Base-by-base conservation (phyloP, 2,888 invertebrate species). In the Stenchaetothrips biformis region DNA sequence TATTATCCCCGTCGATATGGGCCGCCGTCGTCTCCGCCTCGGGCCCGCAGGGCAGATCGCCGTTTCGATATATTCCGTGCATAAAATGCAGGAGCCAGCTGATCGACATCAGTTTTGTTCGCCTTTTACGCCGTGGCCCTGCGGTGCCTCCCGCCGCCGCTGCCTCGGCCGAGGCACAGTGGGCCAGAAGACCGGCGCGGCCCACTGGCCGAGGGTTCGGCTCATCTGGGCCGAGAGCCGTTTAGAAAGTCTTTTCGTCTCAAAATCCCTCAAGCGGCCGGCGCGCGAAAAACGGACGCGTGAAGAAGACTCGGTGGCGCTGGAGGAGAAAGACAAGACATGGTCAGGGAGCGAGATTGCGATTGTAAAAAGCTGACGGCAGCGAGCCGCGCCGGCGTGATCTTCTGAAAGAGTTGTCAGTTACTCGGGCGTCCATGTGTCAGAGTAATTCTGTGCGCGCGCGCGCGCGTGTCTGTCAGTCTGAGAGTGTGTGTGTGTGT, bases 101-200 rank as follows among this genome's bases (percentile, higher is more conserved):
- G 67, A 74, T 74, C 67, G 67, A 74, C 67, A 74, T 74, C 67
- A 74, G 67, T 74, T 74, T 74, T 74, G 67, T 74, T 74, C 67
- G 59, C 67, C 67, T 74, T 74, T 74, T 74, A 74, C 67, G 67
- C 25, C 25, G 25, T 25, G 67, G 25, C 67, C 25, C 25, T 18
- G 11, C 53, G 37, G 37, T 37, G 37, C 37, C 4, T 4, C 2
- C 37, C 37, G 37, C 2, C 37, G 37, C 37, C 37, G 37, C 37
- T 37, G 37, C 37, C 37, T 4, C 37, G 37, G 37, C 37, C 37
- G 37, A n/a, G n/a, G n/a, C n/a, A n/a, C n/a, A n/a, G n/a, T n/a
- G n/a, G n/a, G n/a, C n/a, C n/a, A n/a, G n/a, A n/a, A n/a, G n/a
- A n/a, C n/a, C n/a, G n/a, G n/a, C n/a, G n/a, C n/a, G n/a, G n/a